Conservation (phyloP, 2,888 invertebrate genomes). For the Luffia ferchaultella region DNA sequence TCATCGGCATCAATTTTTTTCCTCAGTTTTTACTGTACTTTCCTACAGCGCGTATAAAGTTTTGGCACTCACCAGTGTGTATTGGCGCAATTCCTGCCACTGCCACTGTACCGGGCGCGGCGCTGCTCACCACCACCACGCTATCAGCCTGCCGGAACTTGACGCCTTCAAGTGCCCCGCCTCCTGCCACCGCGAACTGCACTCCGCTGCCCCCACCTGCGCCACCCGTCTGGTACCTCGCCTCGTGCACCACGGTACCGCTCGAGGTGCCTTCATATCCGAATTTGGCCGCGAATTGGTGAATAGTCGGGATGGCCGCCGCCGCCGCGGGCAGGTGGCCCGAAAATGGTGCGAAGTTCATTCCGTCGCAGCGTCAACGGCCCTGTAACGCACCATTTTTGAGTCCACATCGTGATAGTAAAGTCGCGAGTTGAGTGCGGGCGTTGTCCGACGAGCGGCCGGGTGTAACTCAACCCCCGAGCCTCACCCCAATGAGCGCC, state of each 20-base stretch:
- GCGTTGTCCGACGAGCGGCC: neutral
- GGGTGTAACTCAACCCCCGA: slow-evolving; percentile 39
- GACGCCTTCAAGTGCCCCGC: slow-evolving; percentile 51
- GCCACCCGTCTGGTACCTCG: slow-evolving; percentile 37
- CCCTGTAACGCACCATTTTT: neutral
- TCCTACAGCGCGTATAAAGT: too few species aligned
- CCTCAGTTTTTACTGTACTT: too few species aligned
- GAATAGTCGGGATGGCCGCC: slow-evolving; percentile 68
- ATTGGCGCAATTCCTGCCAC: slow-evolving; percentile 47
- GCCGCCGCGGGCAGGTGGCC: slow-evolving; percentile 79
- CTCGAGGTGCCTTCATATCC: slow-evolving; percentile 51
- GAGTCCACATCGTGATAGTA: neutral
- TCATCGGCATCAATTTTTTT: too few species aligned
- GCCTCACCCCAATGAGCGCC: slow-evolving; percentile 55
- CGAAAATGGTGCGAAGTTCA: slow-evolving; percentile 90
- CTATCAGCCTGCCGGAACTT: slow-evolving; percentile 69
- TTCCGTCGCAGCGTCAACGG: slow-evolving; percentile 29
- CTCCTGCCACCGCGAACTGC: slow-evolving; percentile 40
- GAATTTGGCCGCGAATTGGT: slow-evolving; percentile 84
- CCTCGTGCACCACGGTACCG: slow-evolving; percentile 41
- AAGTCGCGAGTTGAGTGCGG: neutral
- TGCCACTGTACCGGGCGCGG: slow-evolving; percentile 57
- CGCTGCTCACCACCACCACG: slow-evolving; percentile 52
- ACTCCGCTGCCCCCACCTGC: slow-evolving; percentile 32
- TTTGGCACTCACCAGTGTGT: slow-evolving; percentile 45